Evolutionary conservation across 2,888 invertebrate genomes (phyloP).

Genomic region (Diachrysia chrysitis): DNA sequence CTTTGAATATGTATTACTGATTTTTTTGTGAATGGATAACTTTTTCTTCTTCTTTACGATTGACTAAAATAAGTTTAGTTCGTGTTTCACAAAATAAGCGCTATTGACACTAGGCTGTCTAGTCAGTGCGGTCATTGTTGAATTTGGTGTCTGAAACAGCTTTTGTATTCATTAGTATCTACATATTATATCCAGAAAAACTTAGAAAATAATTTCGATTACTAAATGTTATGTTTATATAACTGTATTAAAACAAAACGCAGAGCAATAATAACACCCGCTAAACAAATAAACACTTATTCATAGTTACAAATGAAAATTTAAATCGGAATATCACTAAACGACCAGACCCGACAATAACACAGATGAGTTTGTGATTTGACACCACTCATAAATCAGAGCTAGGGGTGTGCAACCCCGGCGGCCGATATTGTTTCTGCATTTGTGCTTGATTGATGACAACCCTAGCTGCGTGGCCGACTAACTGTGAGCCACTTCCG

Average conservation of each 20-base stretch:
- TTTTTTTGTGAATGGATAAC: no score
- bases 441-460: constrained; percentile 82
- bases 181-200: no score
- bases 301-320: constrained; percentile 40
- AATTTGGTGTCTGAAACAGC: no score
- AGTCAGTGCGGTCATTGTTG: no score
- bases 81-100: no score
- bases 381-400: constrained; percentile 71
- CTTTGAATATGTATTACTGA: no score
- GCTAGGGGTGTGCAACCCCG: constrained; percentile 55
- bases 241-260: not conserved
- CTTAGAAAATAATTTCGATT: not conserved
- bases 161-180: no score
- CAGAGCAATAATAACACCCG: constrained; percentile 5
- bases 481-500: not conserved
- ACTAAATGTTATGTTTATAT: not conserved
- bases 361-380: constrained; percentile 67
- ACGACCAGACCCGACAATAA: constrained; percentile 57
- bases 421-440: constrained; percentile 76
- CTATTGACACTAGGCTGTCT: no score
- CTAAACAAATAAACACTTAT: constrained; percentile 14
- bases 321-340: constrained; percentile 53
- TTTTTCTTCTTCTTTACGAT: no score
- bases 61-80: no score
- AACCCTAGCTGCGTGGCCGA: constrained; percentile 48